These are phyloP conservation scores for Macropis europaea DNA, from an alignment of 2,888 invertebrate genomes.

Conservation along the genomic window DNA sequence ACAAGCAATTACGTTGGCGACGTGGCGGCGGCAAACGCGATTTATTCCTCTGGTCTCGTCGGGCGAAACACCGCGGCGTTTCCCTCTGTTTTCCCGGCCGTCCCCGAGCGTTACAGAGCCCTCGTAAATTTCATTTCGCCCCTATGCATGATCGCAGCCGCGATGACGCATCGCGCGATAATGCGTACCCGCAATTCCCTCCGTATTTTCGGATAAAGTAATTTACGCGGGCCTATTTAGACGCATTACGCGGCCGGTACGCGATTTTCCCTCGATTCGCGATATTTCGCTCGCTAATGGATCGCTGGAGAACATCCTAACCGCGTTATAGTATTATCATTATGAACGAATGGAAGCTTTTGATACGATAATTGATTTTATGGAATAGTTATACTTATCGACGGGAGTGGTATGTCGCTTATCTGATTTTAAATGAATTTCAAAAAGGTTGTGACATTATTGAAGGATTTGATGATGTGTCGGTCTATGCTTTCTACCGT, in stretches of 20 bases:
- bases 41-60: conserved; percentile 34
- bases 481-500: too few species aligned
- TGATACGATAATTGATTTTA: too few species aligned
- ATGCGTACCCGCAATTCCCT: conserved; percentile 42
- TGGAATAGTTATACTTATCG: too few species aligned
- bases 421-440: too few species aligned
- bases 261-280: conserved; percentile 21
- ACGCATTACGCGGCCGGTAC: conserved; percentile 31
- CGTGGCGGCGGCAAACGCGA: conserved; percentile 35
- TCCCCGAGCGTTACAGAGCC: conserved; percentile 14
- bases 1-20: conserved; percentile 43
- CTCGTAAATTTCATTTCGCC: conserved; percentile 41
- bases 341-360: too few species aligned
- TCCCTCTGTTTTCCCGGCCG: background rate
- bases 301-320: too few species aligned
- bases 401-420: too few species aligned
- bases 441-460: too few species aligned
- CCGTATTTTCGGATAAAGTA: conserved; percentile 54
- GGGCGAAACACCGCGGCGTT: conserved; percentile 3
- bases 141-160: conserved; percentile 27
- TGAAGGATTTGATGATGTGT: too few species aligned
- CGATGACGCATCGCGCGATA: conserved; percentile 40
- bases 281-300: too few species aligned
- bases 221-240: conserved; percentile 39
- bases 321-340: too few species aligned